phyloP scores from a whole-genome alignment of 2,113 vertebrate species.

The Tychaedon coryphoeus region DNA sequence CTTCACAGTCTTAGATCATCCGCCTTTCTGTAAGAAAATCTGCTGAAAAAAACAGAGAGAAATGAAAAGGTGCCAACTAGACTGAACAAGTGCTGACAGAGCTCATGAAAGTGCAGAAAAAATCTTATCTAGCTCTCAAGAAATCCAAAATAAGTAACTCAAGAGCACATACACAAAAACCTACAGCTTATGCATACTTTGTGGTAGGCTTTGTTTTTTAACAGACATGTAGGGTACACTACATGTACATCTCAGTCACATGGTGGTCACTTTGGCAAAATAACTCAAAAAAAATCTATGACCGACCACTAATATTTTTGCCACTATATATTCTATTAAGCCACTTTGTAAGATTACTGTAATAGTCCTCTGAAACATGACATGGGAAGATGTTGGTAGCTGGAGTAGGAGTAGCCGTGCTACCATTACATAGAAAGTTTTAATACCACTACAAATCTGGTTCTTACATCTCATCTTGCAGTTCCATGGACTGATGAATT shows the following conservation, averaged over 20 bases:
- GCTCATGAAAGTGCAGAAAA: conserved; percentile 59
- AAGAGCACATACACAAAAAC: background rate
- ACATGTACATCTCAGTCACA: background rate
- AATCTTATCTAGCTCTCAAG: conserved; percentile 40
- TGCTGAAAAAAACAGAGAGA: conserved; percentile 32
- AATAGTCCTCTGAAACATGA: background rate
- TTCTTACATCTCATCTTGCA: background rate
- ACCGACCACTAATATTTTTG: background rate
- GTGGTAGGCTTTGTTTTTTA: background rate
- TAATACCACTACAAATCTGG: background rate
- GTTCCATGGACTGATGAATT: background rate
- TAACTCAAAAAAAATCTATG: background rate
- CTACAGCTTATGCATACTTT: background rate
- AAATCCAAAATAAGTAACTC: conserved; percentile 45
- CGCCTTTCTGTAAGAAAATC: conserved; percentile 48
- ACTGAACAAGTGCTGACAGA: conserved; percentile 65
- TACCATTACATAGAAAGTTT: background rate
- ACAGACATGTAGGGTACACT: background rate
- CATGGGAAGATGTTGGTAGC: background rate
- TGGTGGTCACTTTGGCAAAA: background rate
- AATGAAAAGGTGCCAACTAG: conserved; percentile 60
- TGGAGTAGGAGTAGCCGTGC: background rate
- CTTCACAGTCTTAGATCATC: conserved; percentile 54
- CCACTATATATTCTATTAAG: background rate
- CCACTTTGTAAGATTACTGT: background rate